Base-by-base conservation (phyloP, 2,888 invertebrate species). In the Patella caerulea region DNA sequence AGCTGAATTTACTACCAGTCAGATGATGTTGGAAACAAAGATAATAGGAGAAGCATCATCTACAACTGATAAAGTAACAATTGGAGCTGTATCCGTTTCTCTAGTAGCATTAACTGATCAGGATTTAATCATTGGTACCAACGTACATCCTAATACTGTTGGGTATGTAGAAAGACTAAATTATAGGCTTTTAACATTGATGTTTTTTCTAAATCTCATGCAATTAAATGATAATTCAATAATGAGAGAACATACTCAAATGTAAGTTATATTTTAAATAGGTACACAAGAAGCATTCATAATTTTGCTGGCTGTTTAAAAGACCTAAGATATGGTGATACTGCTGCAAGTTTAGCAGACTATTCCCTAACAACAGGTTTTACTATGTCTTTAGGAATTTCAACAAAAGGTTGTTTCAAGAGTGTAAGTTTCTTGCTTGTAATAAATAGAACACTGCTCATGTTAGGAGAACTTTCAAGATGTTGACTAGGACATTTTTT, bases 301-400 rank as follows among this genome's bases (percentile, higher is more conserved):
- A 76, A 55, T 24, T 76, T 76, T 59, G 70, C 71, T 15, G 76
- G 76, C 24, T 72, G 76, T 45, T 56, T 76, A 59, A 76, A 76
- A 70, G 72, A 76, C 3, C 19, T 76, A 52, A 59, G 52, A 11
- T 72, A 34, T 19, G 76, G 76, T 29, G 19, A n/a, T 19, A 34
- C n/a, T 12, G 59, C 45, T 19, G 53, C 24, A 53, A 19, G 59
- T 72, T 34, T 9, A 45, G 15, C 55, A 59, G 52, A 56, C 34
- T n/a, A n/a, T 56, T 34, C 29, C 15, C 17, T 17, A 76, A 14
- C 71, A 59, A 14, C 56, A 72, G 9, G 15, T 72, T 56, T 45
- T 24, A 70, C 71, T 59, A 56, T 56, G 34, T 65, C 65, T 11
- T 12, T 65, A 15, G 76, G 76, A 15, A 59, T 76, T 14, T 76